Evolutionary conservation across 1,140 invertebrate species (phyloP).

Genomic region (Helicoverpa zea): DNA sequence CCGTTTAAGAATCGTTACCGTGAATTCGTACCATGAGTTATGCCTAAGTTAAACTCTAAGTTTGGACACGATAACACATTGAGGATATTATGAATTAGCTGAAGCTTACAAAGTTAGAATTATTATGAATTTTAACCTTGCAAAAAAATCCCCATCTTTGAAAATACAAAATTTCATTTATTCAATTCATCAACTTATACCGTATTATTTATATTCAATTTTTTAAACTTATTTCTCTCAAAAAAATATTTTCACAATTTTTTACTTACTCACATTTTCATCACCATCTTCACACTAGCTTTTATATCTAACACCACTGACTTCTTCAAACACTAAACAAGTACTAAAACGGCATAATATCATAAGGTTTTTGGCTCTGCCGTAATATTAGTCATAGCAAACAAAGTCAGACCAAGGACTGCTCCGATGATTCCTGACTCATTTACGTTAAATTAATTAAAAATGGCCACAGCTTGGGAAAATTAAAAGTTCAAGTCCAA

Average conservation of each 20-base stretch:
- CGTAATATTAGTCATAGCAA: constrained; percentile 51
- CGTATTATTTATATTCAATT: too few species aligned
- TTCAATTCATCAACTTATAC: too few species aligned
- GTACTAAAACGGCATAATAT: constrained; percentile 46
- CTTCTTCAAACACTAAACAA: constrained; percentile 44
- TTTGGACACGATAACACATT: too few species aligned
- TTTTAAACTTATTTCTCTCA: too few species aligned
- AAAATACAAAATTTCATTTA: too few species aligned
- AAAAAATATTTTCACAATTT: too few species aligned
- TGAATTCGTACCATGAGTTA: too few species aligned
- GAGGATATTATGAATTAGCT: neutral
- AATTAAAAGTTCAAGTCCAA: neutral
- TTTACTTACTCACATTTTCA: neutral
- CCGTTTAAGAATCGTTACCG: too few species aligned
- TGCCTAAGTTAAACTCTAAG: too few species aligned
- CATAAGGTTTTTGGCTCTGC: constrained; percentile 29
- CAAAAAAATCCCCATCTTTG: too few species aligned
- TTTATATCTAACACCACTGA: constrained; percentile 32
- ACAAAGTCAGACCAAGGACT: constrained; percentile 49
- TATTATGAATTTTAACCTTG: too few species aligned
- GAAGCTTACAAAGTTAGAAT: neutral
- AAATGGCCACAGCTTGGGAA: constrained; percentile 12
- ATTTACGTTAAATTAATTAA: constrained; percentile 32
- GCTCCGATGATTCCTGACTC: constrained; percentile 47
- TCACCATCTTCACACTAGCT: neutral